A percentile compares a stretch with the other conserved stretches of the same genome.
phyloP scores from a whole-genome alignment of 2,113 vertebrate species.

The Bettongia penicillata region DNA sequence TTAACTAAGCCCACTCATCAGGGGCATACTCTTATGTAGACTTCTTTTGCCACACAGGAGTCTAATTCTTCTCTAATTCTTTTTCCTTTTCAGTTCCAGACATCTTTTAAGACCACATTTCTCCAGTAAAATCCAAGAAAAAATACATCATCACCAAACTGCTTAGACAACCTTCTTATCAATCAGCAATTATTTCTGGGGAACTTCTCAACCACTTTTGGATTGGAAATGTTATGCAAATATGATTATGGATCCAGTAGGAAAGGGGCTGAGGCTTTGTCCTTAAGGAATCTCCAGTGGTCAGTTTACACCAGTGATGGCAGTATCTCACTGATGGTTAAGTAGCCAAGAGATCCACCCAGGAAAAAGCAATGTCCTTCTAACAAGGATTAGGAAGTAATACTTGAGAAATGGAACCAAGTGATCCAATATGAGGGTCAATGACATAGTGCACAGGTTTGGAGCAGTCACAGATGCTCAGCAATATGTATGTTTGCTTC shows the following conservation, averaged over 20 bases:
- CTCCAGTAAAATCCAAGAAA: neutral
- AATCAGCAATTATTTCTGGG: neutral
- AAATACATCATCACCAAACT: neutral
- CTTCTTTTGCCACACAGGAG: neutral
- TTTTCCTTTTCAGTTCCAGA: neutral
- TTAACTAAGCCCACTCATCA: neutral
- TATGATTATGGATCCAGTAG: neutral
- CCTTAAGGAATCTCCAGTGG: neutral
- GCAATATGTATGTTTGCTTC: neutral
- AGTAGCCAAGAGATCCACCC: neutral
- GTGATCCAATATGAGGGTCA: neutral
- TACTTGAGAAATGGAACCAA: neutral
- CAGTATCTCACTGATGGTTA: neutral
- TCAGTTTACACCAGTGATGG: neutral
- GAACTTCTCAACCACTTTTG: neutral
- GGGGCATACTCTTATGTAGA: neutral
- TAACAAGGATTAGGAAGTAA: neutral
- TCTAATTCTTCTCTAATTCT: neutral
- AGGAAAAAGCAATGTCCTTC: neutral
- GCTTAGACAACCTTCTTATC: neutral
- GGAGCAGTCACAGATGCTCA: neutral
- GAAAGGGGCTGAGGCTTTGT: neutral
- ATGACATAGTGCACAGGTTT: neutral
- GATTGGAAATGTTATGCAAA: neutral
- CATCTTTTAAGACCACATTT: neutral